Evolutionary conservation across 2,888 invertebrate genomes (phyloP).

Genomic region (Sarcophaga caerulescens): DNA sequence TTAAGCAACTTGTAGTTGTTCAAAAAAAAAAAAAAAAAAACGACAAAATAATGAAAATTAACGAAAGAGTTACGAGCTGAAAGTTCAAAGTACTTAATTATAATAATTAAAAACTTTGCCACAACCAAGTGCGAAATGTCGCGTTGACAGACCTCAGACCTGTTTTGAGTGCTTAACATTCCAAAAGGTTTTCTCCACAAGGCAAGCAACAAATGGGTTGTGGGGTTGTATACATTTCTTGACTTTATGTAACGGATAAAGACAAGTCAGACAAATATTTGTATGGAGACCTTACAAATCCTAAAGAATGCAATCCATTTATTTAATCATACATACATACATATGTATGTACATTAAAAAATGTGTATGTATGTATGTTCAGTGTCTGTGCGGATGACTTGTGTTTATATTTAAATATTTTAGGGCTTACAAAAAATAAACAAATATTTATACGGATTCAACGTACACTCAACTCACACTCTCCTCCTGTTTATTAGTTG

Average conservation of each 20-base stretch:
- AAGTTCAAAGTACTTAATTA: slow-evolving; percentile 73
- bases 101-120: slow-evolving; percentile 72
- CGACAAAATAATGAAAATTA: background rate
- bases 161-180: slow-evolving; percentile 34
- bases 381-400: too few relatives aligned
- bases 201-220: background rate
- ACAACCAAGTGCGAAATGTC: slow-evolving; percentile 70
- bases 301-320: slow-evolving; percentile 16
- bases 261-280: background rate
- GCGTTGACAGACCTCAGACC: slow-evolving; percentile 68
- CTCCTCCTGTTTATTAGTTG: background rate
- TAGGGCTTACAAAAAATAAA: slow-evolving; percentile 42
- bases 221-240: background rate
- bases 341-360: background rate
- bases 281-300: background rate
- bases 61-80: slow-evolving; percentile 68
- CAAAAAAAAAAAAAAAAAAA: background rate
- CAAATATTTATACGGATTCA: slow-evolving; percentile 3
- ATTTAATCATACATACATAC: slow-evolving; percentile 43
- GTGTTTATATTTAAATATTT: slow-evolving; percentile 13
- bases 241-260: slow-evolving; percentile 25
- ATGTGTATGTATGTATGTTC: background rate
- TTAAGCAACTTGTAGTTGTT: slow-evolving; percentile 55
- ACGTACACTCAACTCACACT: background rate
- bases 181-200: background rate